These are phyloP conservation scores for Saccopteryx leptura DNA, from an alignment of 2,113 vertebrate species.

Conservation along the genomic window DNA sequence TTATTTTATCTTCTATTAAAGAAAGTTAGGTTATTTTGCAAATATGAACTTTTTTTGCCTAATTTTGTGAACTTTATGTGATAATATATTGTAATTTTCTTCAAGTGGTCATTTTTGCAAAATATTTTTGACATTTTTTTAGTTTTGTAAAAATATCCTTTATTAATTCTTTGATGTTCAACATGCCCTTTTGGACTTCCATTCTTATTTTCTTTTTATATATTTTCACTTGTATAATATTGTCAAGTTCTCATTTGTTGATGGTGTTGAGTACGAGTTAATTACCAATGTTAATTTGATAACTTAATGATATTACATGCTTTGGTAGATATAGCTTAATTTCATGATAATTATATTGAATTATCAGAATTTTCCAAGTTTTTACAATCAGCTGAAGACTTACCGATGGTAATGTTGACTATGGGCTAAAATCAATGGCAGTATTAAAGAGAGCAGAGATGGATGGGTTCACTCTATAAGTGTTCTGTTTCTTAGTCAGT, in stretches of 20 bases:
- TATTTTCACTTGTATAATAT: not conserved
- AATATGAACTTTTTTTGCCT: slow-evolving; percentile 38
- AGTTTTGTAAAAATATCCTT: not conserved
- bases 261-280: slow-evolving; percentile 6
- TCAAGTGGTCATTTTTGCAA: not conserved
- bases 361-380: not conserved
- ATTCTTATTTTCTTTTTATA: not conserved
- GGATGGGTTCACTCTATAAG: not conserved
- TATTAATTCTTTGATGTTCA: not conserved
- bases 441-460: not conserved
- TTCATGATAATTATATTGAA: not conserved
- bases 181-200: not conserved
- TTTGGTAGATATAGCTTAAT: not conserved
- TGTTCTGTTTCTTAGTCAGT: not conserved
- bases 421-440: not conserved
- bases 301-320: not conserved
- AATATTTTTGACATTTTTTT: slow-evolving; percentile 31
- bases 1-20: not conserved
- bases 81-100: not conserved
- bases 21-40: not conserved
- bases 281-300: not conserved
- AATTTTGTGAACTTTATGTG: not conserved
- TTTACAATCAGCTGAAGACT: not conserved
- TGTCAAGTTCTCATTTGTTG: not conserved
- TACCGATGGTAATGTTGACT: not conserved